These are phyloP conservation scores for Sitta europaea DNA, from an alignment of 2,113 vertebrate species.

Conservation along the genomic window DNA sequence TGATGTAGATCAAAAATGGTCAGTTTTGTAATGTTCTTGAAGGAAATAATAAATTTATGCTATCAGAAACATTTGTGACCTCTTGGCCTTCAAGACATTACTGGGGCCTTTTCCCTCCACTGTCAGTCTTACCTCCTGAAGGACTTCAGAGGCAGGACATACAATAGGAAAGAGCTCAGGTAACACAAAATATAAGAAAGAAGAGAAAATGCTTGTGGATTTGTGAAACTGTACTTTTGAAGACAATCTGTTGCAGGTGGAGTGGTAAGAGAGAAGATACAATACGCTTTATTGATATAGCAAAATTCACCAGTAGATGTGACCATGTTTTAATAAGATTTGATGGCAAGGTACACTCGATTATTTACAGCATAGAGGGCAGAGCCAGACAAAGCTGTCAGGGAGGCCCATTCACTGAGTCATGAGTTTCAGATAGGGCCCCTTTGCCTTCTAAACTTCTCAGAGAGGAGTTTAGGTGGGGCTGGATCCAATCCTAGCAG, in stretches of 20 bases:
- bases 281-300: background rate
- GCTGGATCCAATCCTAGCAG: background rate
- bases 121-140: background rate
- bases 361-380: background rate
- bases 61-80: background rate
- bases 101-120: background rate
- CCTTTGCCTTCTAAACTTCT: background rate
- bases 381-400: background rate
- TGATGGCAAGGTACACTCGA: fast-evolving
- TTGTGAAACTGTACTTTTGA: background rate
- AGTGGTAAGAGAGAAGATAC: background rate
- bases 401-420: background rate
- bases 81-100: background rate
- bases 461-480: background rate
- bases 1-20: background rate
- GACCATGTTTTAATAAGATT: background rate
- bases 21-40: background rate
- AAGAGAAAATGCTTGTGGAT: background rate
- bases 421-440: background rate
- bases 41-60: background rate
- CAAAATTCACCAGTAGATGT: background rate
- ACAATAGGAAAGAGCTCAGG: background rate
- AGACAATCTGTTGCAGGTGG: background rate
- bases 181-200: background rate
- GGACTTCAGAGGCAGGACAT: fast-evolving